Base-by-base conservation (phyloP, 2,797 vertebrate genomes). In the Acanthiza pusilla region DNA sequence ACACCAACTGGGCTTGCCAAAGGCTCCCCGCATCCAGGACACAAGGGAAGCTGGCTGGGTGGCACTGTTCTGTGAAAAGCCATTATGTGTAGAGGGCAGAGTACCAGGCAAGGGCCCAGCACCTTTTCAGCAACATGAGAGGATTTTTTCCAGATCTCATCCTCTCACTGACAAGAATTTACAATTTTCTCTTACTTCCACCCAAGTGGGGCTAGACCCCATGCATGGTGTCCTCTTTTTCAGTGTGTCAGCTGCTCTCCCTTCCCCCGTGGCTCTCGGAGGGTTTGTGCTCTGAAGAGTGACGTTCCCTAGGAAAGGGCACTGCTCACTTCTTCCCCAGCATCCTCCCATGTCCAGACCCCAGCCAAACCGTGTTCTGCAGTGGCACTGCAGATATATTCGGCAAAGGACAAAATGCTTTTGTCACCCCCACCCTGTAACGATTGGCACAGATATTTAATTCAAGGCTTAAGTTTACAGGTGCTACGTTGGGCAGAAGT, bases 231-330 rank as follows among this genome's bases (percentile, higher is more conserved):
- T 76, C 47, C 51, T 80, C 19, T 22, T 5, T 1, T 43, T 70
- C 1, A 2, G 11, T 55, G 11, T 76, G 18, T 42, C 20, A 14
- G 19, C 62, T 72, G 36, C 22, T 67, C 3, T 79, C 20, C 27
- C 61, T 71, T 17, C 7, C 32, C 30, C 30, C 1, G 1, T n/a
- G 58, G 68, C n/a, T 83, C 63, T 71, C 0, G 0, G 11, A 25
- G 38, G 25, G 5, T 54, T 79, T 71, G 43, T 74, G 67, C 63
- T 75, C 77, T 8, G 0, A 22, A 70, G 32, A 58, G 36, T 58
- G 43, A 70, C 1, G 0, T 68, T 78, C 16, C 23, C 13, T 68
- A 7, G 38, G 26, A 72, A 71, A 38, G 30, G 30, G 21, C 45
- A 53, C 34, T 1, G 2, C n/a, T 75, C 1, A 0, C 26, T 72